Percentiles rank a stretch among this genome's conserved stretches.
phyloP scores from a whole-genome alignment of 2,113 vertebrate species.

The Anoura caudifer region DNA sequence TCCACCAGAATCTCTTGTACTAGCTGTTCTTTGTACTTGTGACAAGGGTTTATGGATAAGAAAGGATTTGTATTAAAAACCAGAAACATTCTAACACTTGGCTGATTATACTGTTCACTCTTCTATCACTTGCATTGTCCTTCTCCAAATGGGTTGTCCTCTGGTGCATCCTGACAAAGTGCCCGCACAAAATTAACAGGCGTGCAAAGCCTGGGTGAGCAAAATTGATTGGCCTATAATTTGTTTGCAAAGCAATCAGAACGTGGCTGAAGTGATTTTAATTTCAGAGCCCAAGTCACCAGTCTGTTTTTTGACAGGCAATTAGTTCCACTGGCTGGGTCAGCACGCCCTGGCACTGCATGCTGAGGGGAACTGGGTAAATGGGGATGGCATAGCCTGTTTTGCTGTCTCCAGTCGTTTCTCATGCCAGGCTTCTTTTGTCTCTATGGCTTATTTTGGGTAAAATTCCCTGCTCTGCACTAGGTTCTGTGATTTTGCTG shows the following conservation, averaged over 20 bases:
- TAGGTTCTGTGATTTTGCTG: not conserved
- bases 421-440: conserved; percentile 12
- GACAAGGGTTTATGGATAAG: conserved; percentile 17
- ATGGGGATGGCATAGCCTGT: not conserved
- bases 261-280: conserved; percentile 69
- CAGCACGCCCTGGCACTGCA: not conserved
- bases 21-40: not conserved
- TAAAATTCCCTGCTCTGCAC: not conserved
- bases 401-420: not conserved
- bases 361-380: not conserved
- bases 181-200: conserved; percentile 51
- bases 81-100: not conserved
- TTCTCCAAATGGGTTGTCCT: conserved; percentile 57
- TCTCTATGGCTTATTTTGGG: conserved; percentile 26
- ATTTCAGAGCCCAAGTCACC: conserved; percentile 64
- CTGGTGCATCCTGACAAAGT: conserved; percentile 42
- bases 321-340: conserved; percentile 70
- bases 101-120: not conserved
- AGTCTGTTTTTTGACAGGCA: conserved; percentile 73
- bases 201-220: conserved; percentile 50
- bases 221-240: conserved; percentile 69
- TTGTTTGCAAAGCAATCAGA: conserved; percentile 69
- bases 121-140: conserved; percentile 25
- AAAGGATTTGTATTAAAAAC: conserved; percentile 49
- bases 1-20: not conserved